Conservation (phyloP, 2,888 invertebrate genomes). For the Ephialtes manifestator region DNA sequence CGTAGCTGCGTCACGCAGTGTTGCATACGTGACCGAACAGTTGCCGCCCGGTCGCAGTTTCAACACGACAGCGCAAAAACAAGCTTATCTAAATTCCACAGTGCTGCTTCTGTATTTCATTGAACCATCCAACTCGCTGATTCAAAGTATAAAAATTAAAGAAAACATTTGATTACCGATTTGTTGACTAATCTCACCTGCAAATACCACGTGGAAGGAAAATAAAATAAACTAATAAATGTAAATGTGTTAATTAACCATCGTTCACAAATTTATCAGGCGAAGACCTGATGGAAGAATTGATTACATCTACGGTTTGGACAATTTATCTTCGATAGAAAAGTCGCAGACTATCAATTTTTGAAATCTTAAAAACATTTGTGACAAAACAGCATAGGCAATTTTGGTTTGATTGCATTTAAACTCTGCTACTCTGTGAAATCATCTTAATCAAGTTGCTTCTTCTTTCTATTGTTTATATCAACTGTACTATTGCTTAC, state of each 20-base stretch:
- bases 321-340: background rate
- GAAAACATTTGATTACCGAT: background rate
- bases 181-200: background rate
- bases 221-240: background rate
- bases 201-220: background rate
- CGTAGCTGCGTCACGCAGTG: constrained; percentile 47
- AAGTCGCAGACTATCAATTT: background rate
- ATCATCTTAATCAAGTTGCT: no score
- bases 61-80: background rate
- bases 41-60: background rate
- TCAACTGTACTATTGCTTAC: no score
- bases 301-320: background rate
- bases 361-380: background rate
- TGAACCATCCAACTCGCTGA: background rate
- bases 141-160: background rate
- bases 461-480: no score
- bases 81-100: background rate
- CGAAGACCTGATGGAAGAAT: background rate
- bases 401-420: no score
- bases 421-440: no score
- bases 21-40: constrained; percentile 39
- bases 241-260: background rate
- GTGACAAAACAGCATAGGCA: no score
- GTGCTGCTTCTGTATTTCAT: background rate
- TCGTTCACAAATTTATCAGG: background rate